These are phyloP conservation scores for Phengaris alcon DNA, from an alignment of 2,888 invertebrate species.

Conservation along the genomic window DNA sequence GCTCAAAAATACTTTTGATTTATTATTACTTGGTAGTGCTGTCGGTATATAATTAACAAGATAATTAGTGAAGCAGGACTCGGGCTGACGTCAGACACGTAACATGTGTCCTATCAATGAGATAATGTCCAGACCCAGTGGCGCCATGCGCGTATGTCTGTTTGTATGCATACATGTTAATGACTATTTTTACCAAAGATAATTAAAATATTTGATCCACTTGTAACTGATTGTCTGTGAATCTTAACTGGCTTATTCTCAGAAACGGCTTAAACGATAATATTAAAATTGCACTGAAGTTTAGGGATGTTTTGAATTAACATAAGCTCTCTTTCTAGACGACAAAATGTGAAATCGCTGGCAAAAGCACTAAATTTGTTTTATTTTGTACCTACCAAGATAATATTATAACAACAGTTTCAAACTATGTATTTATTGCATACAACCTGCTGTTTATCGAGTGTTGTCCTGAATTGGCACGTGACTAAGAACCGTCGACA, in stretches of 20 bases:
- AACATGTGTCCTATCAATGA: conserved; percentile 48
- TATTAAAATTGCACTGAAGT: not conserved
- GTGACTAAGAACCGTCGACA: conserved; percentile 6
- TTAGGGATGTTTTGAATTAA: not conserved
- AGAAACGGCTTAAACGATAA: not conserved
- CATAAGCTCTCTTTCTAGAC: not conserved
- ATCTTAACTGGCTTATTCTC: not conserved
- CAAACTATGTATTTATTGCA: not conserved
- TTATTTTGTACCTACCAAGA: not conserved
- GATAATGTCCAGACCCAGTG: conserved; percentile 53
- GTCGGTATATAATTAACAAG: conserved; percentile 25
- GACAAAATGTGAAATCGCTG: not conserved
- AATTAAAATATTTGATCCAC: not conserved
- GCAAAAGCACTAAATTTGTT: not conserved
- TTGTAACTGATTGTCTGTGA: not conserved
- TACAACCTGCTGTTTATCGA: not conserved
- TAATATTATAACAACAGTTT: not conserved
- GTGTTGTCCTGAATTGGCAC: conserved; percentile 1
- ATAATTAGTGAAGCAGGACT: conserved; percentile 24
- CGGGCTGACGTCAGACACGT: conserved; percentile 25
- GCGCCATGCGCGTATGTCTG: conserved; percentile 45
- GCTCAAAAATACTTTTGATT: conserved; percentile 12
- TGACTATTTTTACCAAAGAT: not conserved
- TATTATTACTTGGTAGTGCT: conserved; percentile 18
- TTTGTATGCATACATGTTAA: not conserved